These are phyloP conservation scores for Geotria australis DNA, from an alignment of 2,797 vertebrate genomes.

Conservation along the genomic window DNA sequence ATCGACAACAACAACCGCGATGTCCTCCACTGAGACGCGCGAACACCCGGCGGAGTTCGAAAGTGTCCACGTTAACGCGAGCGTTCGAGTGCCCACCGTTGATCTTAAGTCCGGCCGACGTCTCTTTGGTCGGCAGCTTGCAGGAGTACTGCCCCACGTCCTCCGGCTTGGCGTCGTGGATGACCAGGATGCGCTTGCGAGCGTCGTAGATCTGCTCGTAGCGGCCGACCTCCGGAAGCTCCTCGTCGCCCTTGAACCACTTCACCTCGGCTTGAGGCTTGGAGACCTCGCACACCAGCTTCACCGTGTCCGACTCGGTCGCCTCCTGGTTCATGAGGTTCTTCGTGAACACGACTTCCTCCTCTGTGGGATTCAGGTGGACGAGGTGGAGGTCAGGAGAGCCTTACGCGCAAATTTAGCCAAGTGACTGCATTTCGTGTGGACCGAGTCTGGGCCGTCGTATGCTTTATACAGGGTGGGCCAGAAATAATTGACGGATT, in stretches of 20 bases:
- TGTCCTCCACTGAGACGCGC: no score
- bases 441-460: no score
- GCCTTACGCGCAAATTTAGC: no score
- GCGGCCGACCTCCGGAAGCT: constrained; percentile 58
- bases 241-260: constrained; percentile 62
- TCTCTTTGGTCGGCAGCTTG: constrained; percentile 35
- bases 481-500: no score
- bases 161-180: constrained; percentile 33
- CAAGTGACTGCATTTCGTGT: no score
- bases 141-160: constrained; percentile 57
- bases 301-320: constrained; percentile 61
- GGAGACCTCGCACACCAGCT: constrained; percentile 69
- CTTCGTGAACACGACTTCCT: constrained; percentile 68
- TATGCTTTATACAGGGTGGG: no score
- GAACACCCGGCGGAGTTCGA: no score
- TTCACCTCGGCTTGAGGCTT: constrained; percentile 54
- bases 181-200: constrained; percentile 50
- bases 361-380: constrained; percentile 24
- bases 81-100: no score
- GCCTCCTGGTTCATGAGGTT: constrained; percentile 63
- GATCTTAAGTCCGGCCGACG: constrained; percentile 44
- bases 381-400: no score
- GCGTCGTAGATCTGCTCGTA: constrained; percentile 56
- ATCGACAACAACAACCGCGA: no score
- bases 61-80: no score